Evolutionary conservation across 1,140 invertebrate genomes (phyloP).

Genomic region (Drosophila arizonae): DNA sequence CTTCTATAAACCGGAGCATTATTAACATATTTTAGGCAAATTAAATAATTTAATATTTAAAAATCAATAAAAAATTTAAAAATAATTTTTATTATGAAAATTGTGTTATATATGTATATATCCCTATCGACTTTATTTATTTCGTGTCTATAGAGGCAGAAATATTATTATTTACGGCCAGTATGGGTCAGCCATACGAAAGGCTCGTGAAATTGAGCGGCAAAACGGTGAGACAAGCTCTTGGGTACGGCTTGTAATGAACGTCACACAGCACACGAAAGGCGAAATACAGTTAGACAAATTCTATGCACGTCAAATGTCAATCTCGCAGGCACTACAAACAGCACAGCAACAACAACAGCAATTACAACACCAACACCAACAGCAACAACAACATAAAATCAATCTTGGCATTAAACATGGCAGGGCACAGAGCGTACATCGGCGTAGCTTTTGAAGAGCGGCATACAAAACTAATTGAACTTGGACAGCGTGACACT

Average conservation of each 20-base stretch:
- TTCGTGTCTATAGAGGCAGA: background rate
- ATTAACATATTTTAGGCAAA: too few species aligned
- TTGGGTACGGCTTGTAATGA: constrained; percentile 15
- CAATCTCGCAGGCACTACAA: constrained; percentile 59
- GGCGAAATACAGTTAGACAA: constrained; percentile 75
- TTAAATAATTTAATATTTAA: too few species aligned
- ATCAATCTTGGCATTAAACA: constrained; percentile 76
- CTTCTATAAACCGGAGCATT: too few species aligned
- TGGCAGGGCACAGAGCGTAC: constrained; percentile 36
- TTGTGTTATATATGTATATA: too few species aligned
- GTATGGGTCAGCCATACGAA: background rate
- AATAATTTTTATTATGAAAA: too few species aligned
- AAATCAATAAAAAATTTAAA: too few species aligned
- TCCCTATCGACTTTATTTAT: too few species aligned
- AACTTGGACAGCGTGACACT: constrained; percentile 80
- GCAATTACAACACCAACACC: constrained; percentile 5
- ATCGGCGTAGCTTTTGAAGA: constrained; percentile 70
- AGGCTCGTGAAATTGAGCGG: constrained; percentile 9
- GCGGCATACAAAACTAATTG: constrained; percentile 76
- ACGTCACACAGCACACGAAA: constrained; percentile 40
- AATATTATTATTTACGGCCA: background rate
- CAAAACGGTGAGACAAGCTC: constrained; percentile 18
- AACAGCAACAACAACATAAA: constrained; percentile 34
- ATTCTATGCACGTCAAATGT: constrained; percentile 81
- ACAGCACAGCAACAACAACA: constrained; percentile 27